Evolutionary conservation across 1,140 invertebrate species (phyloP).

Genomic region (Campoletis sonorensis): DNA sequence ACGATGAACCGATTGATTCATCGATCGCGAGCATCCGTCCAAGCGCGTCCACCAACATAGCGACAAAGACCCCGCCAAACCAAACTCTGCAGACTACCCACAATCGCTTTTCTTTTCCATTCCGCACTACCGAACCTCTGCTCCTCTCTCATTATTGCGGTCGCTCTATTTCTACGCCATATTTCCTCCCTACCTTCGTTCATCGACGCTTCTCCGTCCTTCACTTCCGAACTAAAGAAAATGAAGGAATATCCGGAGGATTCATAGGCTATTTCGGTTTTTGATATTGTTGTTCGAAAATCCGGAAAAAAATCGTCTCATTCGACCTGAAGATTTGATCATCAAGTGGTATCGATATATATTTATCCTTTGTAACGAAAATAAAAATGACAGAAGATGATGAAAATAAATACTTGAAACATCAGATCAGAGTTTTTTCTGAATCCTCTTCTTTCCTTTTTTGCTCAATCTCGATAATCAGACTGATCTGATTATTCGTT

Average conservation of each 20-base stretch:
- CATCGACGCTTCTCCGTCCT: no score
- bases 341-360: no score
- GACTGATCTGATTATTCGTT: conserved; percentile 52
- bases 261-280: no score
- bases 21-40: conserved; percentile 65
- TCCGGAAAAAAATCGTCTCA: no score
- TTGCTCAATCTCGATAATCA: conserved; percentile 41
- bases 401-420: neutral
- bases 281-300: no score
- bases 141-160: conserved; percentile 13
- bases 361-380: no score
- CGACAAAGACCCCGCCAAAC: conserved; percentile 52
- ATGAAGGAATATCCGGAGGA: neutral
- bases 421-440: neutral
- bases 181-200: neutral
- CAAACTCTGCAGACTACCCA: conserved; percentile 16
- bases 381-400: neutral
- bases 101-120: conserved; percentile 29
- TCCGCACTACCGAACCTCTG: neutral
- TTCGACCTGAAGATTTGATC: no score
- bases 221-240: neutral
- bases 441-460: neutral
- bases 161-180: neutral
- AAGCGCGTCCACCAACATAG: conserved; percentile 50
- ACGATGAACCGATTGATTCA: conserved; percentile 70